Base-by-base conservation (phyloP, 2,113 vertebrate genomes). In the Pelmatolapia mariae region DNA sequence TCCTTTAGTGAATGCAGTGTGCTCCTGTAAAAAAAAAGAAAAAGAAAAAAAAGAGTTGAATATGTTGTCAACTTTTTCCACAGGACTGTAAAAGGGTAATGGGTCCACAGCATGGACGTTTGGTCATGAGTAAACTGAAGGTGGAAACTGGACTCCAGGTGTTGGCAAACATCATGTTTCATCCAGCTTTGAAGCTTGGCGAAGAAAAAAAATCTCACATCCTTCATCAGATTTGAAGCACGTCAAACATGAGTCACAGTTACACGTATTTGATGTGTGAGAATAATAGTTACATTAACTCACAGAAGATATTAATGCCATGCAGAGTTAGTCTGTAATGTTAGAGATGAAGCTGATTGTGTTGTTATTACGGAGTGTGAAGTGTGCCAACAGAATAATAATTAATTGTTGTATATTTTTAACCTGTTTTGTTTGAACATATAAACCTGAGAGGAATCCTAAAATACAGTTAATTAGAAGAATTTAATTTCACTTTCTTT, bases 51-150 rank as follows among this genome's bases (percentile, higher is more conserved):
- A 1, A 12, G 10, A 87, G 86, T 83, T 86, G 85, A 89, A 56
- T 50, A 38, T 15, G 47, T 78, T 29, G 22, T 87, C 87, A 89
- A 89, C 82, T 87, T 89, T 93, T 90, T 79, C 82, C 81, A 93
- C 82, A 83, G 83, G 36, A 89, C 59, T 86, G 59, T 66, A 26
- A 91, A 80, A 82, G 61, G 50, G 52, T 13, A 68, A 82, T 29
- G 63, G 80, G 80, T 89, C 91, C 85, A 81, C n/a, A 24, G 38
- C 63, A 63, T 26, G 59, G 88, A 89, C 52, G 8, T 83, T 63
- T 47, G 78, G 54, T 96, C 96, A 96, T 96, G 95, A 96, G 95
- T 96, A 96, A 96, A 95, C 95, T 95, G 89, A 96, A 95, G 94
- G 93, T 7, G 40, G 19, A 29, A n/a, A 61, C 57, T 63, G 59